Base-by-base conservation (phyloP, 1,140 invertebrate species). In the Macrocentrus cingulum region DNA sequence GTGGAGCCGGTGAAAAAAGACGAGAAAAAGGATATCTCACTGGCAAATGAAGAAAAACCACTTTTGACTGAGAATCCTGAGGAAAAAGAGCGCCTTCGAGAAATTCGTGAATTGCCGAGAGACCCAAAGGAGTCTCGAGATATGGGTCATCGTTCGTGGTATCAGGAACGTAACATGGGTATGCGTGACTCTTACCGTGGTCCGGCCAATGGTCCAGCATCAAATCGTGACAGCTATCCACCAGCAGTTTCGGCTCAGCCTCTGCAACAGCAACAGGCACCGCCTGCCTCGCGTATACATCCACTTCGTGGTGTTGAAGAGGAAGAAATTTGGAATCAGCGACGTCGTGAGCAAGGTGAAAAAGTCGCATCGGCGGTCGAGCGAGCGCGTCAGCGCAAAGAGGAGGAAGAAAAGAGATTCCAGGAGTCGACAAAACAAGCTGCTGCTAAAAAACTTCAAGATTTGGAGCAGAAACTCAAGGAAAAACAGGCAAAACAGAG, bases 361-460 rank as follows among this genome's bases (percentile, higher is more conserved):
- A 81, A 85, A 59, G 82, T 93, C 13, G 86, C 84, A 1, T 82
- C 84, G 34, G 88, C 85, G 1, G 85, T 91, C 2, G 89, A 90
- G 61, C 81, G 89, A 49, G 91, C 91, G 0, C 84, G 88, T 18
- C 86, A 88, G 61, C 82, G 88, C 9, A 88, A 91, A 64, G 88
- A 91, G 66, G 89, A 93, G 66, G 90, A 92, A 70, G 91, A 93
- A 68, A 88, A 90, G 63, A 84, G 88, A 45, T 89, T 83, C 65
- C 84, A 87, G 60, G 82, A 85, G 59, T 82, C 77, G 15, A 77
- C 74, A 9, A 81, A 81, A 59, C 78, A 80, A 68, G 77, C 84
- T 8, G 86, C 85, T 23, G 82, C 82, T 9, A 85, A 87, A 55
- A 88, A 87, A 67, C 66, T 87, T 13, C 82, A 84, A 60, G 80